Conservation (phyloP, 1,140 invertebrate species). For the Drosophila trapezifrons region DNA sequence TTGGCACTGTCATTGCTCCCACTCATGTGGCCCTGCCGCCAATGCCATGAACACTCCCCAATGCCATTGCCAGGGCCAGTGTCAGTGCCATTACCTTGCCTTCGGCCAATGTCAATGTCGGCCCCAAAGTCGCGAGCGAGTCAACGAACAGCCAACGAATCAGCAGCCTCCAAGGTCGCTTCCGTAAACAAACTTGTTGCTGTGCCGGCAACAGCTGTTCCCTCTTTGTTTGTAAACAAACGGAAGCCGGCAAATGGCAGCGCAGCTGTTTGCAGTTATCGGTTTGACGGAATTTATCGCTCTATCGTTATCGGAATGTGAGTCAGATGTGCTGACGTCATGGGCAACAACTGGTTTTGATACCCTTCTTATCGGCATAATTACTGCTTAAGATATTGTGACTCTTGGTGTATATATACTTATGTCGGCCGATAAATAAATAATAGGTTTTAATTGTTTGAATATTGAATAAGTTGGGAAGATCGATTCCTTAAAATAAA, state of each 20-base stretch:
- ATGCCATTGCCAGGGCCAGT: constrained; percentile 27
- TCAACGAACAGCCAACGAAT: constrained; percentile 48
- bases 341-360: constrained; percentile 32
- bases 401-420: too few relatives aligned
- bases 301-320: constrained; percentile 32
- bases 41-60: constrained; percentile 35
- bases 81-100: constrained; percentile 21
- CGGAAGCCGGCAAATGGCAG: constrained; percentile 43
- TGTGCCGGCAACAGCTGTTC: constrained; percentile 19
- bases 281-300: neutral
- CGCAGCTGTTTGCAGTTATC: constrained; percentile 4
- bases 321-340: constrained; percentile 66
- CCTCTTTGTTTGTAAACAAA: constrained; percentile 50
- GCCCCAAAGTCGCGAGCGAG: constrained; percentile 64
- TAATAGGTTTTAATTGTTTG: too few relatives aligned
- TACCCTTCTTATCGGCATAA: neutral
- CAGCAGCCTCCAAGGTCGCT: constrained; percentile 65
- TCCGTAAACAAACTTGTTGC: constrained; percentile 62
- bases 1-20: constrained; percentile 72
- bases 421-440: too few relatives aligned
- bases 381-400: too few relatives aligned
- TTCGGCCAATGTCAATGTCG: constrained; percentile 56
- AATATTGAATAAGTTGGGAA: too few relatives aligned
- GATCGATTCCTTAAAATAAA: neutral
- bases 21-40: constrained; percentile 52